phyloP scores from a whole-genome alignment of 2,888 invertebrate genomes.

The Dryadula phaetusa region DNA sequence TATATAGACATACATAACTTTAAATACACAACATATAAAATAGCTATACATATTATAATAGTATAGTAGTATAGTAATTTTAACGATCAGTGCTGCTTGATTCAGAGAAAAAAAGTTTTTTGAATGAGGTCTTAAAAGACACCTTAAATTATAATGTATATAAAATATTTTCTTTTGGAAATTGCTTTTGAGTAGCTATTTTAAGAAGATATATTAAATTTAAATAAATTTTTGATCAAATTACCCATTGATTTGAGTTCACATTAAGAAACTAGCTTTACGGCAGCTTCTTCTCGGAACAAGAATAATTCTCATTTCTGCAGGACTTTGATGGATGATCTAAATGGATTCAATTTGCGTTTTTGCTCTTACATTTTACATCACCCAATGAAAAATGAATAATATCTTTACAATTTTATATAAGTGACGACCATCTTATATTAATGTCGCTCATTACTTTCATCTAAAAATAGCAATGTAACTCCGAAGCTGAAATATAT shows the following conservation, averaged over 20 bases:
- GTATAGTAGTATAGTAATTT: no score
- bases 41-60: no score
- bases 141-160: no score
- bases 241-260: slow-evolving; percentile 17
- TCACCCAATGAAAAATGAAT: slow-evolving; percentile 24
- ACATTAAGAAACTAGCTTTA: slow-evolving; percentile 16
- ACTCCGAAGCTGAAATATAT: no score
- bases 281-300: slow-evolving; percentile 56
- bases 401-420: slow-evolving; percentile 32
- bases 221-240: slow-evolving; percentile 14
- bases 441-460: slow-evolving; percentile 1
- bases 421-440: slow-evolving; percentile 13
- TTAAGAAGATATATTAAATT: background rate
- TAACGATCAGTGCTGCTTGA: no score
- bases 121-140: no score
- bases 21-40: no score
- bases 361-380: slow-evolving; percentile 48
- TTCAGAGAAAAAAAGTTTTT: no score
- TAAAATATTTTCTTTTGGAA: background rate
- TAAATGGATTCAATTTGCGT: slow-evolving; percentile 65
- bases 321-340: slow-evolving; percentile 71
- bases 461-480: background rate
- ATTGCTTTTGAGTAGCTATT: background rate
- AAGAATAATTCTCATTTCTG: slow-evolving; percentile 59
- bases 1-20: no score